These are phyloP conservation scores for Sardina pilchardus DNA, from an alignment of 2,113 vertebrate genomes.

Conservation along the genomic window DNA sequence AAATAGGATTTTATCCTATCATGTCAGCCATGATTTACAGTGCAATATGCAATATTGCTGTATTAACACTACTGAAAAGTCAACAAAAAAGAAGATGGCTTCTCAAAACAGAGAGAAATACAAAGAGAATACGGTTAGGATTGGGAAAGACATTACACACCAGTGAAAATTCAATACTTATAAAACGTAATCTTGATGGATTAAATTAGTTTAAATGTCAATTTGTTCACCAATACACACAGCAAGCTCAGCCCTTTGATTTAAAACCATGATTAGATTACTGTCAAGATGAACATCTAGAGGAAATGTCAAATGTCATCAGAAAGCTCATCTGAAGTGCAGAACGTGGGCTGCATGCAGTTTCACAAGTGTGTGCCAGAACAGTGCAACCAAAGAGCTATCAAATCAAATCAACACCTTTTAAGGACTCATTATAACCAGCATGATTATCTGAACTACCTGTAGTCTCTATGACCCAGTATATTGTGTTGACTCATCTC, in stretches of 20 bases:
- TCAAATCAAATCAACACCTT: background rate
- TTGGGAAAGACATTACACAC: conserved; percentile 2
- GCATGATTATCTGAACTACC: background rate
- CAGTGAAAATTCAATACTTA: conserved; percentile 3
- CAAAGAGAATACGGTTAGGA: background rate
- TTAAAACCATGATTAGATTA: conserved; percentile 11
- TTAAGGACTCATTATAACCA: background rate
- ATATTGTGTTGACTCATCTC: background rate
- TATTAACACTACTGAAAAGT: background rate
- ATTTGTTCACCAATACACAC: conserved; percentile 12
- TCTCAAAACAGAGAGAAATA: background rate
- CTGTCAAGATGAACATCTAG: conserved; percentile 2
- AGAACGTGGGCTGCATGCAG: background rate
- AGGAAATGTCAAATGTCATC: conserved; percentile 13
- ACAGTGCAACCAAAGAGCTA: background rate
- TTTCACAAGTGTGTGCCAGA: background rate
- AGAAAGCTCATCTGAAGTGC: conserved; percentile 6
- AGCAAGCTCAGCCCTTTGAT: background rate
- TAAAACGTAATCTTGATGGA: background rate
- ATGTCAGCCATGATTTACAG: background rate
- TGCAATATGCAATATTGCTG: background rate
- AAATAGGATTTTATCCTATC: background rate
- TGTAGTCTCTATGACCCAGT: background rate
- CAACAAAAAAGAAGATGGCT: background rate
- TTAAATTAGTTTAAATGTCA: conserved; percentile 14